Evolutionary conservation across 2,113 vertebrate genomes (phyloP).

Genomic region (Petromus typicus): DNA sequence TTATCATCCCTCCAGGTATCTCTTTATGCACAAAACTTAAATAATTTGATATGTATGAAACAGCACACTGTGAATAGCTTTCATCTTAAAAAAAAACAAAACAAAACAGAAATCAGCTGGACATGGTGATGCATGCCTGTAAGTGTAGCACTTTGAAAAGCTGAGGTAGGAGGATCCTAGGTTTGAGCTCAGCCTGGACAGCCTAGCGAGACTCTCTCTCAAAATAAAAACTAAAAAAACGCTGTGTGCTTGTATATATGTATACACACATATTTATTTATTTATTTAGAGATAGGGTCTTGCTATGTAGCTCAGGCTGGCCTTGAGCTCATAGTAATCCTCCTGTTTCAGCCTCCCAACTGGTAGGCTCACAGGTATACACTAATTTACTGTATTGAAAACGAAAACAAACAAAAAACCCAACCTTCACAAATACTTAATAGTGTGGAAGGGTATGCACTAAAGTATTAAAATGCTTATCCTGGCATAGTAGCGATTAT

Average conservation of each 20-base stretch:
- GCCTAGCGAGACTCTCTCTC: neutral
- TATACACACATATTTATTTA: no score
- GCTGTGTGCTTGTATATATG: no score
- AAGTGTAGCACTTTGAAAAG: neutral
- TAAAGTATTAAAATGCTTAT: neutral
- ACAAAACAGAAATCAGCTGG: neutral
- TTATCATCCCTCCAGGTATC: neutral
- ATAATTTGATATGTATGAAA: neutral
- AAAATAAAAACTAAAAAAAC: neutral
- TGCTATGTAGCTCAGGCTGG: no score
- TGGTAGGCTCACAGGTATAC: no score
- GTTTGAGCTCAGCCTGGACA: neutral
- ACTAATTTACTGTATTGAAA: neutral
- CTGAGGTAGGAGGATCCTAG: neutral
- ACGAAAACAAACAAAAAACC: neutral
- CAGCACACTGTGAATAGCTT: neutral
- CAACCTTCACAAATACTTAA: neutral
- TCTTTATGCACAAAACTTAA: neutral
- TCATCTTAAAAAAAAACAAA: neutral
- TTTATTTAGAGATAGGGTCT: no score
- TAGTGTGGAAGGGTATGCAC: neutral
- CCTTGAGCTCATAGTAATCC: no score
- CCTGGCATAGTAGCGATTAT: neutral
- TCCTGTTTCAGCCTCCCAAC: no score
- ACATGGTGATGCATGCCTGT: neutral